These are phyloP conservation scores for Nesogale talazaci DNA, from an alignment of 2,113 vertebrate species.

Conservation along the genomic window DNA sequence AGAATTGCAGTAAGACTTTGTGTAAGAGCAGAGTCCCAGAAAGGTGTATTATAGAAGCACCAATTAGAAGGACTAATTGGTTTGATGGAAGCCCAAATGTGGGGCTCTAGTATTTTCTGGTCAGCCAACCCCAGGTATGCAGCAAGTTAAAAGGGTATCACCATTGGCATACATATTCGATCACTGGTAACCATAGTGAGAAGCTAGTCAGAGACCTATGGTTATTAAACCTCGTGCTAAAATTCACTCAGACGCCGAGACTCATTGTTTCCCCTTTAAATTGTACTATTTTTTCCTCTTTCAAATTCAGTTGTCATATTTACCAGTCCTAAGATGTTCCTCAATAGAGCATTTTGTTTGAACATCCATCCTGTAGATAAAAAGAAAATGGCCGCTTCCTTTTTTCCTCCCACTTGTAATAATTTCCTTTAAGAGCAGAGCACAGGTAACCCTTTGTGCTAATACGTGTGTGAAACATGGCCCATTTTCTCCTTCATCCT, in stretches of 20 bases:
- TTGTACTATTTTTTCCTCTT: slow-evolving; percentile 18
- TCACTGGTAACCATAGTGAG: slow-evolving; percentile 26
- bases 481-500: slow-evolving; percentile 62
- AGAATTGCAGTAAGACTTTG: slow-evolving; percentile 35
- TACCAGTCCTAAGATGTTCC: slow-evolving; percentile 60
- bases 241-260: slow-evolving; percentile 40
- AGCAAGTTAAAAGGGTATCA: slow-evolving; percentile 56
- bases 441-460: slow-evolving; percentile 74
- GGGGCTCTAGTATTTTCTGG: slow-evolving; percentile 47
- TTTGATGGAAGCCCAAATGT: slow-evolving; percentile 51
- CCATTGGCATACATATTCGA: slow-evolving; percentile 40
- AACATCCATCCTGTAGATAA: slow-evolving; percentile 65
- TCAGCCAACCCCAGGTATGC: slow-evolving; percentile 17
- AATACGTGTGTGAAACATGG: slow-evolving; percentile 70
- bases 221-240: slow-evolving; percentile 41
- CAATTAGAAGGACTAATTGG: slow-evolving; percentile 1
- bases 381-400: slow-evolving; percentile 74
- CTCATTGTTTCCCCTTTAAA: slow-evolving; percentile 66
- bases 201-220: slow-evolving; percentile 47
- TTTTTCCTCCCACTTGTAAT: slow-evolving; percentile 55
- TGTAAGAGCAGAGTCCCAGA: slow-evolving; percentile 3
- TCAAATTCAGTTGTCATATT: slow-evolving; percentile 71
- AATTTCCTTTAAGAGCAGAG: slow-evolving; percentile 71
- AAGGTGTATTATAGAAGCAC: background rate
- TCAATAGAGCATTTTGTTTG: slow-evolving; percentile 65